Percentiles rank a stretch among this genome's conserved stretches.
phyloP scores from a whole-genome alignment of 2,888 invertebrate genomes.

The Plagodis pulveraria region DNA sequence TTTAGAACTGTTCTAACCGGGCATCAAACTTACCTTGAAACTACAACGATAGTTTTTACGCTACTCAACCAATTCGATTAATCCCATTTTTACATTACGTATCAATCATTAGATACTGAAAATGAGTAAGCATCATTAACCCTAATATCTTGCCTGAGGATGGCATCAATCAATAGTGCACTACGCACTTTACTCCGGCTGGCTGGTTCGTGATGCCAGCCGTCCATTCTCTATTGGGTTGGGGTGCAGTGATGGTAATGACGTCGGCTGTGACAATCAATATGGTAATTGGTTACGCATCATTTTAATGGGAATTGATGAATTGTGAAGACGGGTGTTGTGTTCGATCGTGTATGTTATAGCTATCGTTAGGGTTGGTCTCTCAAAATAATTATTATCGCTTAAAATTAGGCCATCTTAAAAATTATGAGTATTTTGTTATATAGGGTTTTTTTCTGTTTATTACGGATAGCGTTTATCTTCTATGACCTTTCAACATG shows the following conservation, averaged over 20 bases:
- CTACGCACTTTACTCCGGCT: conserved; percentile 37
- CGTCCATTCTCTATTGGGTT: conserved; percentile 9
- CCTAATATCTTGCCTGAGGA: conserved; percentile 31
- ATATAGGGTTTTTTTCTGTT: too few relatives aligned
- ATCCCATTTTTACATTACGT: conserved; percentile 21
- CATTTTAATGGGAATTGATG: conserved; percentile 41
- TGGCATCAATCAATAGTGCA: conserved; percentile 53
- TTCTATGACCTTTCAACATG: too few relatives aligned
- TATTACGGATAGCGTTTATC: too few relatives aligned
- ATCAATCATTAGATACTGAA: conserved; percentile 10
- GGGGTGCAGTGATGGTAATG: conserved; percentile 10
- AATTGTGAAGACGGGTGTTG: neutral
- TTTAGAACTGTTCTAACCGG: too few relatives aligned
- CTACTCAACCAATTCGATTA: conserved; percentile 12
- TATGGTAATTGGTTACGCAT: conserved; percentile 41
- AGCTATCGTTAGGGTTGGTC: too few relatives aligned
- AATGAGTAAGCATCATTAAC: conserved; percentile 18
- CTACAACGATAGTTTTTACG: too few relatives aligned
- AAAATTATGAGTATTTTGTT: too few relatives aligned
- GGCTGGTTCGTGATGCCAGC: conserved; percentile 58
- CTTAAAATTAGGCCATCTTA: too few relatives aligned
- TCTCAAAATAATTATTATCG: too few relatives aligned
- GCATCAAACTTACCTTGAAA: too few relatives aligned
- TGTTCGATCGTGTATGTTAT: too few relatives aligned
- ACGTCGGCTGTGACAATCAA: conserved; percentile 32